These are phyloP conservation scores for Eriocheir sinensis DNA, from an alignment of 1,140 invertebrate genomes.

Conservation along the genomic window DNA sequence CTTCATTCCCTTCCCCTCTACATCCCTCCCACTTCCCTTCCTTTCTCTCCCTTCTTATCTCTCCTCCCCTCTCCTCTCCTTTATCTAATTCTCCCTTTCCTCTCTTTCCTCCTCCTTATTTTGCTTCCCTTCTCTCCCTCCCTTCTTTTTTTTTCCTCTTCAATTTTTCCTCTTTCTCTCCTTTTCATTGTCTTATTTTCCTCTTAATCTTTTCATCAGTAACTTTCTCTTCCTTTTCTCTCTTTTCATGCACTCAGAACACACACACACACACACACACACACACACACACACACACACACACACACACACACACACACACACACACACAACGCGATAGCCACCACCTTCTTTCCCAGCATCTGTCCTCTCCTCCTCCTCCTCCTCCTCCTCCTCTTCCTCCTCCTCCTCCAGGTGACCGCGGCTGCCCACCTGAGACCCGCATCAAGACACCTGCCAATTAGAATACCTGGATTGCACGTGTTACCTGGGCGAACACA, in stretches of 20 bases:
- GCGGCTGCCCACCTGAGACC: neutral
- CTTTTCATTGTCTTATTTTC: neutral
- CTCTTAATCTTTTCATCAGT: neutral
- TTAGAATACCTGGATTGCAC: neutral
- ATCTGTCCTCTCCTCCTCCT: neutral
- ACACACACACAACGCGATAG: too few species aligned
- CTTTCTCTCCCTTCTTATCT: neutral
- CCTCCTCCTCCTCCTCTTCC: neutral
- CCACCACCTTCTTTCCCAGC: neutral
- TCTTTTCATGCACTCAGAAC: too few species aligned
- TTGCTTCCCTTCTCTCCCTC: neutral
- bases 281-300: too few species aligned
- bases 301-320: too few species aligned
- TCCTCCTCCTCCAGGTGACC: too few species aligned
- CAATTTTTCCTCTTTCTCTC: slow-evolving; percentile 11
- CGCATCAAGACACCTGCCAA: neutral
- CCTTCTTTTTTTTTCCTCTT: neutral
- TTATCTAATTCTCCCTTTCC: neutral
- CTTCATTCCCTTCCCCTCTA: neutral
- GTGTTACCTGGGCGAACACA: neutral
- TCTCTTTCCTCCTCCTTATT: neutral
- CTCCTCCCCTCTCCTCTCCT: neutral
- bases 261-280: too few species aligned
- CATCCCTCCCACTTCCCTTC: neutral
- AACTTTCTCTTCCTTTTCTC: neutral